phyloP scores from a whole-genome alignment of 2,113 vertebrate genomes.

The Lagopus muta region DNA sequence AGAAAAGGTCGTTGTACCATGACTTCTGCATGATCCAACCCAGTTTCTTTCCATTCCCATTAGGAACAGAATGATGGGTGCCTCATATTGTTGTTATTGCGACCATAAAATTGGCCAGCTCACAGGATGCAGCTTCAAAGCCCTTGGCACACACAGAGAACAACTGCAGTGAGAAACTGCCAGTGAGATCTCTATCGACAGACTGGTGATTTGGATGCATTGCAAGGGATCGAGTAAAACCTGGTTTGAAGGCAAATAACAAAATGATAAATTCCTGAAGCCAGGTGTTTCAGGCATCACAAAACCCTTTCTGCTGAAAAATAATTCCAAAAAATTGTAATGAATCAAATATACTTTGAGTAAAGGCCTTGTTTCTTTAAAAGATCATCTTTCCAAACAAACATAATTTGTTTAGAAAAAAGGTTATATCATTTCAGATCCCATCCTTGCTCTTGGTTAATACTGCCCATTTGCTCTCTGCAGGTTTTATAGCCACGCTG shows the following conservation, averaged over 20 bases:
- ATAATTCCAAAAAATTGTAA: background rate
- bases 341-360: background rate
- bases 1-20: background rate
- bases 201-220: background rate
- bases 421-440: background rate
- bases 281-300: background rate
- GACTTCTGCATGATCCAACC: background rate
- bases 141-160: background rate
- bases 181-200: background rate
- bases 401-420: background rate
- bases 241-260: background rate
- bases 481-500: background rate
- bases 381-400: background rate
- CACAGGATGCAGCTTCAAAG: background rate
- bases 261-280: background rate
- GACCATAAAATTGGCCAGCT: background rate
- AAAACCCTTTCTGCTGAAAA: background rate
- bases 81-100: accelerated
- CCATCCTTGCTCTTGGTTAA: background rate
- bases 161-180: background rate
- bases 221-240: background rate
- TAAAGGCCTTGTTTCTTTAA: background rate
- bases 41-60: background rate
- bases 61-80: background rate
- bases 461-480: background rate